A percentile compares a stretch with the other conserved stretches of the same genome.
Evolutionary conservation across 2,797 vertebrate genomes (phyloP).

Genomic region (Clamator glandarius): DNA sequence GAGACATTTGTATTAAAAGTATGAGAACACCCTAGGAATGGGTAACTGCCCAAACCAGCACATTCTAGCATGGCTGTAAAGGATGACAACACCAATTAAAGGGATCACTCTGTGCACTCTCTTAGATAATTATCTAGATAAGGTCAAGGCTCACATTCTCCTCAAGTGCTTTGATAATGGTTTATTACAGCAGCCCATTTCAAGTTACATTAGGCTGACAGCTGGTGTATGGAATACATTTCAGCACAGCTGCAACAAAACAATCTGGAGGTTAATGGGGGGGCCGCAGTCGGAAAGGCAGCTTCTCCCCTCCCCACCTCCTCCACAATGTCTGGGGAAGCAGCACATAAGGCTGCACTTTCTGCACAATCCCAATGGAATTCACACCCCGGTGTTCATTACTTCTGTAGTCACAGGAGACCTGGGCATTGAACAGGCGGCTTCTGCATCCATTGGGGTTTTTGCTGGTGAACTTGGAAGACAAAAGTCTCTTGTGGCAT

Average conservation of each 20-base stretch:
- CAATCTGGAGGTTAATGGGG: slow-evolving; percentile 31
- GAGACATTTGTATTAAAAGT: neutral
- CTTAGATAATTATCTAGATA: slow-evolving; percentile 67
- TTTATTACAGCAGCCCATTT: slow-evolving; percentile 64
- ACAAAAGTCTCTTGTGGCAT: neutral
- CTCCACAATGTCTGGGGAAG: neutral
- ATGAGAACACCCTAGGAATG: neutral
- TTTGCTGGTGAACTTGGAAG: neutral
- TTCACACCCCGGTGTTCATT: fast-evolving
- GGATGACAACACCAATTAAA: slow-evolving; percentile 59
- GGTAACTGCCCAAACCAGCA: neutral
- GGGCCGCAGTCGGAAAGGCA: neutral
- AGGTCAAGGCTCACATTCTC: slow-evolving; percentile 65
- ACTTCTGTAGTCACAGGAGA: neutral
- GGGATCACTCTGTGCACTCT: slow-evolving; percentile 43
- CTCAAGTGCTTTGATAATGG: slow-evolving; percentile 61
- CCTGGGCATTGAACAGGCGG: neutral
- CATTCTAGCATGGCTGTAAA: neutral
- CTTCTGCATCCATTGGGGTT: neutral
- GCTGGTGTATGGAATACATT: slow-evolving; percentile 48
- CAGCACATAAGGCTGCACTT: neutral
- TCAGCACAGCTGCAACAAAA: slow-evolving; percentile 30
- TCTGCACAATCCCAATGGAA: neutral
- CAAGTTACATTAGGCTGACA: slow-evolving; percentile 58
- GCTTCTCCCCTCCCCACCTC: neutral